phyloP scores from a whole-genome alignment of 2,888 invertebrate species.

The Sphaeridia pumilis region DNA sequence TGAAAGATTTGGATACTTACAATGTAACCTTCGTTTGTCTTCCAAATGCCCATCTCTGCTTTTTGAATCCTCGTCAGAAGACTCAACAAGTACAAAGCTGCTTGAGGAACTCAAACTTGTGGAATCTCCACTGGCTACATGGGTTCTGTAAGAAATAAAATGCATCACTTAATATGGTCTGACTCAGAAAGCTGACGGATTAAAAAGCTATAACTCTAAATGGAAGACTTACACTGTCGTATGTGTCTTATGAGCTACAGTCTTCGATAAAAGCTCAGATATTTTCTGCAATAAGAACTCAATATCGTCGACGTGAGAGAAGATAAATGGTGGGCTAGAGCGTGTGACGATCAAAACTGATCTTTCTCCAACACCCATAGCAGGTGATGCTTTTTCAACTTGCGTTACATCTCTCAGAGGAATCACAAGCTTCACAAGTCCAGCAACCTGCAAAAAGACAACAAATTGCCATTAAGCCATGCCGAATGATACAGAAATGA shows the following conservation, averaged over 20 bases:
- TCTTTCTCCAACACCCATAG: slow-evolving; percentile 51
- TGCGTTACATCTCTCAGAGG: slow-evolving; percentile 69
- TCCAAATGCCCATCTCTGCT: background rate
- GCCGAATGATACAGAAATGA: no score
- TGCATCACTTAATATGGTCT: no score
- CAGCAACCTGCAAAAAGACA: slow-evolving; percentile 66
- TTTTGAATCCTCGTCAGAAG: slow-evolving; percentile 21
- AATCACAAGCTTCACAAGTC: slow-evolving; percentile 74
- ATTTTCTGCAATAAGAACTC: slow-evolving; percentile 82
- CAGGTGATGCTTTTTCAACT: slow-evolving; percentile 63
- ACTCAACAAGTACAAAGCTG: slow-evolving; percentile 35
- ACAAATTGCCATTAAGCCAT: no score
- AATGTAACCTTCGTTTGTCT: slow-evolving; percentile 20
- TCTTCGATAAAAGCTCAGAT: slow-evolving; percentile 69
- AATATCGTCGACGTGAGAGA: slow-evolving; percentile 76
- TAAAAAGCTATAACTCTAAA: no score
- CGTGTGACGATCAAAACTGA: slow-evolving; percentile 72
- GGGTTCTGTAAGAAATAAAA: no score
- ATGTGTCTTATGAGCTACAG: slow-evolving; percentile 36
- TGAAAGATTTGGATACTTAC: slow-evolving; percentile 11
- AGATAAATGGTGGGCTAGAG: slow-evolving; percentile 70
- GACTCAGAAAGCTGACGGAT: no score
- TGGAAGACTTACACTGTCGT: no score
- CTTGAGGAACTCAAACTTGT: slow-evolving; percentile 34
- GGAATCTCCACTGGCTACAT: slow-evolving; percentile 26